phyloP scores from a whole-genome alignment of 92 coral and sea anemone genomes.

The Virgularia gustaviana region DNA sequence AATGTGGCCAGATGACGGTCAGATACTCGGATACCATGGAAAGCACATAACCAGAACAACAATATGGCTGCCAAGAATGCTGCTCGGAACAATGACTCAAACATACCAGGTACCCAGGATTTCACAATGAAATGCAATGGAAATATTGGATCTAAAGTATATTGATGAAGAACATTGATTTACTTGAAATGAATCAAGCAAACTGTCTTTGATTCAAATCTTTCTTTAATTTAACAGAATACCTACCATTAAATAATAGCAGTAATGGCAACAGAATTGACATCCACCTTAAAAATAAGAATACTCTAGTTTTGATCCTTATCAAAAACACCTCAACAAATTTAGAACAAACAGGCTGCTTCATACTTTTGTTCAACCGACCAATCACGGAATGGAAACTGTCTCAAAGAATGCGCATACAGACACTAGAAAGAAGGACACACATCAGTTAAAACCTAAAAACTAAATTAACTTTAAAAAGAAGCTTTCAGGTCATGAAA shows the following conservation, averaged over 20 bases:
- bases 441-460: too few relatives aligned
- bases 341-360: background rate
- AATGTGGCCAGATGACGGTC: conserved; percentile 74
- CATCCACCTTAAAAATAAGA: conserved; percentile 77
- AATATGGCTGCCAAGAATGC: conserved; percentile 77
- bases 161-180: too few relatives aligned
- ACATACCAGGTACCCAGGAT: conserved; percentile 97
- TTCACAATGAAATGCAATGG: conserved; percentile 91
- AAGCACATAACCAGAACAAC: conserved; percentile 97
- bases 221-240: background rate
- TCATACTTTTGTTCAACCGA: conserved; percentile 96
- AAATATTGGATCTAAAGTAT: conserved; percentile 81
- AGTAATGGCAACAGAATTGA: conserved; percentile 87
- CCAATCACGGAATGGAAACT: conserved; percentile 91
- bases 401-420: conserved; percentile 89
- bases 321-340: too few relatives aligned
- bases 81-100: conserved; percentile 95
- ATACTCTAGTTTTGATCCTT: too few relatives aligned
- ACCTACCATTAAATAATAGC: conserved; percentile 83
- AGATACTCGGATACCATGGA: conserved; percentile 96
- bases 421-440: conserved; percentile 91
- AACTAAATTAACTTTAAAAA: too few relatives aligned
- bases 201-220: background rate
- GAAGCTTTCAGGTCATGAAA: too few relatives aligned
- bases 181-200: too few relatives aligned